Evolutionary conservation across 2,113 vertebrate species (phyloP).

Genomic region (Lota lota): DNA sequence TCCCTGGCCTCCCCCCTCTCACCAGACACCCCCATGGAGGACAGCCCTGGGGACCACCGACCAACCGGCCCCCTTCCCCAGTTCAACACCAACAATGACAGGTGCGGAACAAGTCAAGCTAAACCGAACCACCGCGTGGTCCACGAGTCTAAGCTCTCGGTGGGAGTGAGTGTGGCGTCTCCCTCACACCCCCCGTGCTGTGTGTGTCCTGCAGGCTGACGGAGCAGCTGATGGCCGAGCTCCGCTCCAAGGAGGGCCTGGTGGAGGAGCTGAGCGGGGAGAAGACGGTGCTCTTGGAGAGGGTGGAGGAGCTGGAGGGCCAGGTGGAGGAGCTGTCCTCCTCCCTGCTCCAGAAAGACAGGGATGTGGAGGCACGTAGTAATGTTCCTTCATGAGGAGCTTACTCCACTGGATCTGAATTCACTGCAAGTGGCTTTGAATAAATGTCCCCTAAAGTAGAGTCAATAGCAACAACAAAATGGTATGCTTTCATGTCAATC

Average conservation of each 20-base stretch:
- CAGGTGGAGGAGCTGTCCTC: constrained; percentile 69
- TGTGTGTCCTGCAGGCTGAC: constrained; percentile 70
- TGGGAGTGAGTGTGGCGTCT: background rate
- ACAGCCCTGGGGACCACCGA: constrained; percentile 64
- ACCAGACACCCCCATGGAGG: constrained; percentile 77
- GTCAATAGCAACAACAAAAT: too few species aligned
- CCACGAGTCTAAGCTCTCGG: too few species aligned
- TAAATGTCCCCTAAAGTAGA: too few species aligned
- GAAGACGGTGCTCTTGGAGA: constrained; percentile 66
- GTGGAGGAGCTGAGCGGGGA: constrained; percentile 76
- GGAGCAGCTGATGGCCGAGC: constrained; percentile 78
- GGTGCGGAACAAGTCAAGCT: constrained; percentile 56
- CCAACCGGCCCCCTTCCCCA: constrained; percentile 24
- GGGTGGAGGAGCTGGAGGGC: constrained; percentile 73
- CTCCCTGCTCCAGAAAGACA: constrained; percentile 65
- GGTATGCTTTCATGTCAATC: too few species aligned
- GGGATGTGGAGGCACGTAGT: constrained; percentile 73
- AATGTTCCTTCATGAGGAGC: too few species aligned
- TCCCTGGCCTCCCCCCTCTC: constrained; percentile 74
- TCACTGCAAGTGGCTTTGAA: too few species aligned
- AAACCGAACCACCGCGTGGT: background rate
- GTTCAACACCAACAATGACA: constrained; percentile 72
- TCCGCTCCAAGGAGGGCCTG: constrained; percentile 70
- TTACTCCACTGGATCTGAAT: too few species aligned
- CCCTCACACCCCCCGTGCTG: background rate